Evolutionary conservation across 1,140 invertebrate species (phyloP).

Genomic region (Drosophila grimshawi): DNA sequence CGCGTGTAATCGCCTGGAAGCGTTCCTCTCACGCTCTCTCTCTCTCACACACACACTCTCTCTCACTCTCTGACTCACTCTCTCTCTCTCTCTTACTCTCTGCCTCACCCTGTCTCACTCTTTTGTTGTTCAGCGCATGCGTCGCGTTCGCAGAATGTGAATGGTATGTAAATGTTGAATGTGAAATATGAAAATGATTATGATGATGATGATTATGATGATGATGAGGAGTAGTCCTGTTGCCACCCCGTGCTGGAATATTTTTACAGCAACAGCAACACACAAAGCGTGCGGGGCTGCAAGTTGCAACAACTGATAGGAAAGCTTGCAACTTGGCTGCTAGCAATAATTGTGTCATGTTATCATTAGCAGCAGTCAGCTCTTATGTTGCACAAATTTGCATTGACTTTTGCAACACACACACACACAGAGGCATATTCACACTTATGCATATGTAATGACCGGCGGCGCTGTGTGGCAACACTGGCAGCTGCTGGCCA

Average conservation of each 20-base stretch:
- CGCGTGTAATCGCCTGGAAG: conserved; percentile 80
- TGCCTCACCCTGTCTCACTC: neutral
- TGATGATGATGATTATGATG: neutral
- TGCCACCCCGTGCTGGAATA: conserved; percentile 8
- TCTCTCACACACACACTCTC: neutral
- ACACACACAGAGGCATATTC: neutral
- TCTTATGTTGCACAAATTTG: conserved; percentile 25
- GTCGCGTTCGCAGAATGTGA: conserved; percentile 17
- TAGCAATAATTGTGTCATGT: conserved; percentile 5
- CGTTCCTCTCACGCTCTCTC: conserved; percentile 28
- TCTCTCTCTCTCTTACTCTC: neutral
- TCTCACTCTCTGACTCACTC: neutral
- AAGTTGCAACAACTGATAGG: neutral
- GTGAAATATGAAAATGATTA: conserved; percentile 21
- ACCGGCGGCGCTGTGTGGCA: conserved; percentile 11
- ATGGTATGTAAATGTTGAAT: neutral
- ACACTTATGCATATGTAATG: neutral
- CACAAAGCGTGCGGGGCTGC: conserved; percentile 7
- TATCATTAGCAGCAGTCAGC: conserved; percentile 25
- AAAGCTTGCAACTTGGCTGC: conserved; percentile 43
- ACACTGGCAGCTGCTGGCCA: conserved; percentile 39
- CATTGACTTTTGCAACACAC: conserved; percentile 42
- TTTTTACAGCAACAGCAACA: conserved; percentile 10
- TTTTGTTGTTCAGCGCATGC: conserved; percentile 38
- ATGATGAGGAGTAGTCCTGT: neutral